These are phyloP conservation scores for Agonopterix alstromeriana DNA, from an alignment of 2,888 invertebrate species.

Conservation along the genomic window DNA sequence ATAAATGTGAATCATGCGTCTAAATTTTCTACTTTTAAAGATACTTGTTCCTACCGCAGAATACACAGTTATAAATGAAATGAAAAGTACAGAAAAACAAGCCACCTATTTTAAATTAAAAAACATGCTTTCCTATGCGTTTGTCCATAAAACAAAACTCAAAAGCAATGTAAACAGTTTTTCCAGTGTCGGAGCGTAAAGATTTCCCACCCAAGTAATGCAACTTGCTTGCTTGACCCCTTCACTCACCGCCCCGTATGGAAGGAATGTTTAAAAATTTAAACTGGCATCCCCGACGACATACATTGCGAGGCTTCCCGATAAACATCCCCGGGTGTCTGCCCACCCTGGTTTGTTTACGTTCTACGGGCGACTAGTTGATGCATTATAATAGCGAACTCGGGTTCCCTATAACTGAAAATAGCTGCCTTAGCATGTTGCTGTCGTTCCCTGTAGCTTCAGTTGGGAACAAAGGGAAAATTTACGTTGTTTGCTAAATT, in stretches of 20 bases:
- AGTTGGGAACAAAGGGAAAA: not conserved
- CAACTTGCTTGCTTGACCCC: conserved; percentile 11
- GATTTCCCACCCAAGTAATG: conserved; percentile 7
- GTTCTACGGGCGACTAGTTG: conserved; percentile 28
- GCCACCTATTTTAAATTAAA: no score
- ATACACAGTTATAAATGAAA: no score
- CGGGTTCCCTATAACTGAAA: conserved; percentile 7
- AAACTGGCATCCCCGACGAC: conserved; percentile 45
- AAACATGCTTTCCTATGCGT: no score
- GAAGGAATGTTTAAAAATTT: conserved; percentile 49
- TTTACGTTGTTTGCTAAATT: no score
- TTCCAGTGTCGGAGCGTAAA: conserved; percentile 6
- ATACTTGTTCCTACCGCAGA: no score
- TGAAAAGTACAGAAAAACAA: no score
- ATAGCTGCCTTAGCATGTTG: conserved; percentile 11
- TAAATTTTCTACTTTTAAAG: no score
- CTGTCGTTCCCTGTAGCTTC: conserved; percentile 6
- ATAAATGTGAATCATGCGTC: no score
- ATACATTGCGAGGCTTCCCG: conserved; percentile 45
- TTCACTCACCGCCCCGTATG: conserved; percentile 7
- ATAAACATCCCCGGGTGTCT: conserved; percentile 60
- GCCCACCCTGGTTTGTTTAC: conserved; percentile 40
- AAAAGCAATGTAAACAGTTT: conserved; percentile 2
- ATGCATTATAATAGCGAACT: conserved; percentile 24
- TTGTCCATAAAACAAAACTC: not conserved